Percentiles rank a stretch among this genome's conserved stretches.
phyloP scores from a whole-genome alignment of 35 echinoderm and acorn worm species.

The Anneissia japonica region DNA sequence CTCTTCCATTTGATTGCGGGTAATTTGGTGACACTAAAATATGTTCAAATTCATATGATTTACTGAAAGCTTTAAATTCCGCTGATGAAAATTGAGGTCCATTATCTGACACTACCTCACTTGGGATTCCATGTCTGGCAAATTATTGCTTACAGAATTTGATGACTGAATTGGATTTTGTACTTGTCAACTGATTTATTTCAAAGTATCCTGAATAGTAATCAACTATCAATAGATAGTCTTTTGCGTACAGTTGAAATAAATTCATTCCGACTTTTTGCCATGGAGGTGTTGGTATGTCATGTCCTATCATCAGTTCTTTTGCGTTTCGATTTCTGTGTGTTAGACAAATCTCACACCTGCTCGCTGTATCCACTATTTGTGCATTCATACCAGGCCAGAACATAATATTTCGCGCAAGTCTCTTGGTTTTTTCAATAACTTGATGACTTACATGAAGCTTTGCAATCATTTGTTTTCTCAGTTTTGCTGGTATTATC shows the following conservation, averaged over 20 bases:
- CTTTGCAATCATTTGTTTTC: too few relatives aligned
- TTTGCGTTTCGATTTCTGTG: too few relatives aligned
- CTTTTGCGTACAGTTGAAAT: background rate
- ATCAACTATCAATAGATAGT: constrained; percentile 1
- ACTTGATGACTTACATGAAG: too few relatives aligned
- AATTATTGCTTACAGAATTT: constrained; percentile 8
- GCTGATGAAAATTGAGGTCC: constrained; percentile 48
- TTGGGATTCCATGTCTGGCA: constrained; percentile 43
- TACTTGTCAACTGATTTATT: background rate
- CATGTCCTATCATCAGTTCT: too few relatives aligned
- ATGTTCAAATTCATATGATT: constrained; percentile 43
- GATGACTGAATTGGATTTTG: background rate
- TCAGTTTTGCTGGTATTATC: too few relatives aligned
- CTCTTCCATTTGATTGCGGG: constrained; percentile 55
- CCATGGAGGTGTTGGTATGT: background rate
- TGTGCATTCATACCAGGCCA: too few relatives aligned
- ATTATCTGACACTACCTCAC: constrained; percentile 45
- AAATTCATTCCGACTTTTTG: background rate
- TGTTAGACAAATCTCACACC: too few relatives aligned
- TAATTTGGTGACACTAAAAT: constrained; percentile 31
- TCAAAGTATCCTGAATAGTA: too few relatives aligned
- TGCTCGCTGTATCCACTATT: too few relatives aligned
- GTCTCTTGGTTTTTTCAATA: too few relatives aligned
- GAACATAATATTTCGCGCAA: too few relatives aligned
- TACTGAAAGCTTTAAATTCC: constrained; percentile 34